Percentiles rank a stretch among this genome's conserved stretches.
Evolutionary conservation across 2,888 invertebrate genomes (phyloP).

Genomic region (Ceriagrion tenellum): DNA sequence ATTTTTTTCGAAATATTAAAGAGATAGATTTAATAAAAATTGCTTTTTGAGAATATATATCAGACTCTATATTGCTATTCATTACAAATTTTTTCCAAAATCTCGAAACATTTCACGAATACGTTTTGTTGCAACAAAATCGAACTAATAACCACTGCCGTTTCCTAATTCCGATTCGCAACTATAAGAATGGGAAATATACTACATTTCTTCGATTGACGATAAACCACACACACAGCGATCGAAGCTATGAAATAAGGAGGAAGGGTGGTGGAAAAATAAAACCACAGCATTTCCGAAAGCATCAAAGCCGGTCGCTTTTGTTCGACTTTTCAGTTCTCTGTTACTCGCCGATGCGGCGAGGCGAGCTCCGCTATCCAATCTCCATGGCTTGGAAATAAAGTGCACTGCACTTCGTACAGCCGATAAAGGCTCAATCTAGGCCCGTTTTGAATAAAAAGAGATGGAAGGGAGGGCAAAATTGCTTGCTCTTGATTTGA

Average conservation of each 20-base stretch:
- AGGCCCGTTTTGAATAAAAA: not conserved
- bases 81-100: no score
- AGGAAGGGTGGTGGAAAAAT: not conserved
- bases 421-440: not conserved
- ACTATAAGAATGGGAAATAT: not conserved
- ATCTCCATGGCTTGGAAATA: not conserved
- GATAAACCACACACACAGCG: not conserved
- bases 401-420: not conserved
- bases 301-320: not conserved
- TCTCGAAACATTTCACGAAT: no score
- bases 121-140: no score
- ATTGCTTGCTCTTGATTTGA: no score
- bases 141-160: no score
- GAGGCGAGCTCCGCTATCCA: not conserved
- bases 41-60: no score
- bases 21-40: no score
- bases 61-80: no score
- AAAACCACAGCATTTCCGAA: not conserved
- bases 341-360: not conserved
- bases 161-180: no score
- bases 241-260: not conserved
- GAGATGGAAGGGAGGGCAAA: not conserved
- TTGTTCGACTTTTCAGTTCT: not conserved
- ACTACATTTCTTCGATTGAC: not conserved
- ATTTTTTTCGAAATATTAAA: no score